Conservation (phyloP, 2,797 vertebrate species). For the Emys orbicularis region DNA sequence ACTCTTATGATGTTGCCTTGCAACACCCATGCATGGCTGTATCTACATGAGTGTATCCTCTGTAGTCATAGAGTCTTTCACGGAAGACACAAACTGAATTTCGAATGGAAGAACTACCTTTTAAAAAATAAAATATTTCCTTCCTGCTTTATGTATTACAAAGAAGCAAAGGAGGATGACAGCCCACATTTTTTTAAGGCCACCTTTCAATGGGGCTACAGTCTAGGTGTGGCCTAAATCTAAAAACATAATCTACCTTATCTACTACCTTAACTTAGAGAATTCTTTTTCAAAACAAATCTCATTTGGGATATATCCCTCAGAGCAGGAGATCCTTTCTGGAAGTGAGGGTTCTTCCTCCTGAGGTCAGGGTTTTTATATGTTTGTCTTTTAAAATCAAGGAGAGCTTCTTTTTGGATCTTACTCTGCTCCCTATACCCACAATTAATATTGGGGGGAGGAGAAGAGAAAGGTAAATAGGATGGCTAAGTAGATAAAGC, state of each 20-base stretch:
- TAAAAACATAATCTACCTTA: neutral
- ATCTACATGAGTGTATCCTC: neutral
- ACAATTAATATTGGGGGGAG: neutral
- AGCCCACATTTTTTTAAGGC: neutral
- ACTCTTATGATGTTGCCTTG: neutral
- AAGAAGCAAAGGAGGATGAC: neutral
- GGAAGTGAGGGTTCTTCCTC: neutral
- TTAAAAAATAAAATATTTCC: neutral
- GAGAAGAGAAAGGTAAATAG: neutral
- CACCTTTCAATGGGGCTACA: neutral
- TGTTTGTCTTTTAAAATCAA: neutral
- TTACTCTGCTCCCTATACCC: neutral
- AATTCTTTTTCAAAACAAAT: neutral
- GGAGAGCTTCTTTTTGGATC: neutral
- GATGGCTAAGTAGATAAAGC: neutral
- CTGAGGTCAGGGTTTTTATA: neutral
- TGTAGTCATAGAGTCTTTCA: neutral
- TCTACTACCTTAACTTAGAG: neutral
- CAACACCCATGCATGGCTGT: neutral
- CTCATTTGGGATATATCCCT: neutral
- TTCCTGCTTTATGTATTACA: neutral
- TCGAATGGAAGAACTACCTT: neutral
- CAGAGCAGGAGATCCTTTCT: neutral
- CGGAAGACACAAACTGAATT: neutral
- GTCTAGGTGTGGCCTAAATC: neutral